phyloP scores from a whole-genome alignment of 2,888 invertebrate genomes.

The Polyommatus iphigenia region DNA sequence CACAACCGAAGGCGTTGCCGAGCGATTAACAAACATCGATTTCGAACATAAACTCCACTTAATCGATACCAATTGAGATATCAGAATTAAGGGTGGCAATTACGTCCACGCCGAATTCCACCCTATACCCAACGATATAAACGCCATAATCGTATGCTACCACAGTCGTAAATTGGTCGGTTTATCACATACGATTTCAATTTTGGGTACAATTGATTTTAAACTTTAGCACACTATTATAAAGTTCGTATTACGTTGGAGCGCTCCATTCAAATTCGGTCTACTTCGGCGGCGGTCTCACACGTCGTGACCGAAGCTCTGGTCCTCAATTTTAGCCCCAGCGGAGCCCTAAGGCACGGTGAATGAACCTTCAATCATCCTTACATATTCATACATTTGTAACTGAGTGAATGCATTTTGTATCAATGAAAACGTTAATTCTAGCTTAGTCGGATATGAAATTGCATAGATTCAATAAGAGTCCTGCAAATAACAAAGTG shows the following conservation, averaged over 20 bases:
- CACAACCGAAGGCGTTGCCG: conserved; percentile 35
- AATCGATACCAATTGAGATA: conserved; percentile 66
- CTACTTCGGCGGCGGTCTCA: conserved; percentile 60
- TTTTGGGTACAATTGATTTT: conserved; percentile 35
- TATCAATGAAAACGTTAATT: neutral
- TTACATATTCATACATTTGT: conserved; percentile 39
- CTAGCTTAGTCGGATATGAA: too few relatives aligned
- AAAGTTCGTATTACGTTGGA: conserved; percentile 35
- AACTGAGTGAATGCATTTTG: neutral
- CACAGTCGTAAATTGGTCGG: conserved; percentile 46
- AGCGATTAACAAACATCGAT: conserved; percentile 56
- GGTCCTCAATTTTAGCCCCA: conserved; percentile 62
- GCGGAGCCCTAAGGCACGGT: conserved; percentile 60
- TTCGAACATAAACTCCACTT: conserved; percentile 58
- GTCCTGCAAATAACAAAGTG: too few relatives aligned
- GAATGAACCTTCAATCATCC: conserved; percentile 53
- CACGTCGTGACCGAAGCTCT: conserved; percentile 58
- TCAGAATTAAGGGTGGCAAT: conserved; percentile 50
- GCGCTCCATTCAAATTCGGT: conserved; percentile 34
- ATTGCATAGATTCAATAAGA: too few relatives aligned
- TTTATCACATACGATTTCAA: conserved; percentile 46
- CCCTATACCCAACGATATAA: conserved; percentile 47
- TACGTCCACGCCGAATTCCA: conserved; percentile 42
- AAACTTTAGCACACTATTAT: conserved; percentile 35
- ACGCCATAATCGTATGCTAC: conserved; percentile 37